A percentile compares a stretch with the other conserved stretches of the same genome.
Conservation (phyloP, 2,797 vertebrate species). For the Mustela erminea region DNA sequence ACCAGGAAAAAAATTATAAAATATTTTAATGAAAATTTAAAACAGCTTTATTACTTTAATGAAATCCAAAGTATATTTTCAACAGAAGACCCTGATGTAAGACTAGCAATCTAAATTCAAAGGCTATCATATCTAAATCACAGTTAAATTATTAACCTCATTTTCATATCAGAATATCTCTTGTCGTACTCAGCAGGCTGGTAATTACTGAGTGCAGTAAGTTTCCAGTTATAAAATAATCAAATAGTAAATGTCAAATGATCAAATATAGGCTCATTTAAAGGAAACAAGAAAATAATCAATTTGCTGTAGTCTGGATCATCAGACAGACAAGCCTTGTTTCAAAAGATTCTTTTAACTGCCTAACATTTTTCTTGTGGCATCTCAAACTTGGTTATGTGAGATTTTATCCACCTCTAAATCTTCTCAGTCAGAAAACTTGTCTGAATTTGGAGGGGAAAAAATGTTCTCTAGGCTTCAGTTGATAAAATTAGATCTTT, state of each 20-base stretch:
- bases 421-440: constrained; percentile 22
- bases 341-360: constrained; percentile 6
- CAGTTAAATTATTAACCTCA: constrained; percentile 49
- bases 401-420: background rate
- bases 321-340: background rate
- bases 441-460: background rate
- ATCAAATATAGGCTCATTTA: constrained; percentile 38
- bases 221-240: constrained; percentile 62
- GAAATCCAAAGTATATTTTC: constrained; percentile 42
- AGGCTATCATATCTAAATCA: constrained; percentile 16
- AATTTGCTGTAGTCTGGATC: background rate
- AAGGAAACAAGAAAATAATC: constrained; percentile 47
- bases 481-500: constrained; percentile 23
- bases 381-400: background rate
- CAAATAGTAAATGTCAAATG: constrained; percentile 22
- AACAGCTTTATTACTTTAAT: background rate
- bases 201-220: constrained; percentile 39
- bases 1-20: background rate
- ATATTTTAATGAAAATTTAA: background rate
- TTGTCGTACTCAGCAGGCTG: constrained; percentile 22
- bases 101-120: constrained; percentile 18
- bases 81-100: background rate
- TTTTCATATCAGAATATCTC: constrained; percentile 46
- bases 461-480: background rate
- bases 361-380: background rate